Conservation (phyloP, 1,140 invertebrate genomes). For the Bombus terrestris region DNA sequence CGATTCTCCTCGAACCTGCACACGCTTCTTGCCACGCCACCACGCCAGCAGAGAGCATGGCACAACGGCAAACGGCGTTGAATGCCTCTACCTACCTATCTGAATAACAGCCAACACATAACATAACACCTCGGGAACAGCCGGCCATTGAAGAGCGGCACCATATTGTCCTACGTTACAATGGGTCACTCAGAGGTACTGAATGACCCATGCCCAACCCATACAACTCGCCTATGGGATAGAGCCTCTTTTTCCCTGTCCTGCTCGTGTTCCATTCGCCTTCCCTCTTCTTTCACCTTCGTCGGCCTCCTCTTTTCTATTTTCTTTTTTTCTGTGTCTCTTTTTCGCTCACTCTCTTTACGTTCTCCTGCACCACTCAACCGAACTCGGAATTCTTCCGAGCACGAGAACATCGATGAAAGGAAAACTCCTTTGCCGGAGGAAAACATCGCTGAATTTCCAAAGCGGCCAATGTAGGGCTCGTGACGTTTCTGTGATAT, state of each 20-base stretch:
- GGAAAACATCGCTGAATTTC: background rate
- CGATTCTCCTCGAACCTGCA: constrained; percentile 54
- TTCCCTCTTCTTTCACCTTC: constrained; percentile 27
- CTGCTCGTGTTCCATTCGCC: constrained; percentile 49
- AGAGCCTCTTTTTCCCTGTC: constrained; percentile 65
- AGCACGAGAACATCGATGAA: constrained; percentile 36
- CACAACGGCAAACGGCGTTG: constrained; percentile 62
- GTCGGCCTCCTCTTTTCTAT: constrained; percentile 11
- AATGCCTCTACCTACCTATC: constrained; percentile 69
- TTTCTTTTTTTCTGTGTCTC: background rate
- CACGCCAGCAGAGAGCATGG: constrained; percentile 31
- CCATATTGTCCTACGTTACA: constrained; percentile 75
- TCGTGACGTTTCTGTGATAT: too few species aligned
- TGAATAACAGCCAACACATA: constrained; percentile 76
- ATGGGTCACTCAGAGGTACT: constrained; percentile 73
- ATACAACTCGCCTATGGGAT: constrained; percentile 67
- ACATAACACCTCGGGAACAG: constrained; percentile 76
- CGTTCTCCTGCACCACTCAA: background rate
- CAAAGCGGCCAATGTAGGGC: background rate
- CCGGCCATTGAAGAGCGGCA: constrained; percentile 71
- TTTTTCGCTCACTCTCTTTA: background rate
- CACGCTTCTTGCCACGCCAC: constrained; percentile 46
- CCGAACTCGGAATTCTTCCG: constrained; percentile 43
- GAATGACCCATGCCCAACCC: constrained; percentile 72
- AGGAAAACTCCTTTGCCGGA: constrained; percentile 32